Conservation (phyloP, 2,113 vertebrate genomes). For the Argyrosomus japonicus region DNA sequence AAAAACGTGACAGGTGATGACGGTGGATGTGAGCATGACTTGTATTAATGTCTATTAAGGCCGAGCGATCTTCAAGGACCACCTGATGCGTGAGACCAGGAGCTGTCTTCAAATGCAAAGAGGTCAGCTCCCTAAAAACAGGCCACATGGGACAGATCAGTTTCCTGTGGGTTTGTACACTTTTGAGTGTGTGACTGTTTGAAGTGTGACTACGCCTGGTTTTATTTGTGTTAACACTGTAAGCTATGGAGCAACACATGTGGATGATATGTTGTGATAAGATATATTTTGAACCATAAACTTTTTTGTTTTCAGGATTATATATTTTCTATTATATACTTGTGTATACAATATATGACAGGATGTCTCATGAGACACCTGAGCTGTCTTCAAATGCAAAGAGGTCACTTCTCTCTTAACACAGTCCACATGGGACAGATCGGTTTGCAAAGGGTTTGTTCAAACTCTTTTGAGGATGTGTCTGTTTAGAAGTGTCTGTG, state of each 20-base stretch:
- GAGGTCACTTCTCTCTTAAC: conserved; percentile 15
- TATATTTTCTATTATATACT: neutral
- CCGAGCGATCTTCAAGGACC: neutral
- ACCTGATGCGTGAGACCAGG: conserved; percentile 22
- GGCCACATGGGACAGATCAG: conserved; percentile 18
- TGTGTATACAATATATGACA: neutral
- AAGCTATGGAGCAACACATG: neutral
- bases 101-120: conserved; percentile 16
- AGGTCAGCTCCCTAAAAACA: conserved; percentile 19
- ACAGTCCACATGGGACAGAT: conserved; percentile 24
- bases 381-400: conserved; percentile 17
- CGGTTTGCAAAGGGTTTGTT: conserved; percentile 6
- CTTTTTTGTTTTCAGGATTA: neutral
- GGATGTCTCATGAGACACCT: neutral
- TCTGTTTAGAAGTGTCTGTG: conserved; percentile 3
- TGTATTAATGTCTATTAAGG: neutral
- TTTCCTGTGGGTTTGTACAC: conserved; percentile 8
- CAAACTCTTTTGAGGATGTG: neutral
- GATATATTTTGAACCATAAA: neutral
- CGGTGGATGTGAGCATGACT: neutral
- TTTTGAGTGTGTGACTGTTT: neutral
- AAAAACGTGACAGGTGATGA: neutral
- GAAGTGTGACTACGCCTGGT: neutral
- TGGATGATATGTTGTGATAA: too few relatives aligned
- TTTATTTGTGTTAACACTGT: neutral